These are phyloP conservation scores for Drosophila eugracilis DNA, from an alignment of 1,140 invertebrate species.

Conservation along the genomic window DNA sequence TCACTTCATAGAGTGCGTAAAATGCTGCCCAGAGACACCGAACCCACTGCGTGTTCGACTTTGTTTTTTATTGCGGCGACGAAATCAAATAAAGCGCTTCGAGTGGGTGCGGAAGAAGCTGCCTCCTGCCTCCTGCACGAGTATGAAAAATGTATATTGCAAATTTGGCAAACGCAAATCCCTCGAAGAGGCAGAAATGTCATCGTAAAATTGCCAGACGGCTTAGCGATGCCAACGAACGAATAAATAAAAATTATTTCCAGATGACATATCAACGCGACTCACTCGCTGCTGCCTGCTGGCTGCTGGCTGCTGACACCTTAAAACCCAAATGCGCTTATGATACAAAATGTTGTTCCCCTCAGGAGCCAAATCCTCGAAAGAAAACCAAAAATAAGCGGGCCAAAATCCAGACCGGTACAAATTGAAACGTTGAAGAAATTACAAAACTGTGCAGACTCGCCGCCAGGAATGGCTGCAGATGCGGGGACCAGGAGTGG, in stretches of 20 bases:
- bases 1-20: constrained; percentile 47
- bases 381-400: constrained; percentile 50
- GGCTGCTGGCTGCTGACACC: constrained; percentile 71
- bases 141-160: constrained; percentile 78
- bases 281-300: constrained; percentile 53
- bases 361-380: constrained; percentile 21
- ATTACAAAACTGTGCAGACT: constrained; percentile 59
- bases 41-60: constrained; percentile 25
- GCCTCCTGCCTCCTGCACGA: constrained; percentile 11
- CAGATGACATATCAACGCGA: constrained; percentile 81
- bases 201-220: constrained; percentile 82
- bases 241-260: constrained; percentile 83
- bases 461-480: background rate
- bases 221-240: constrained; percentile 63
- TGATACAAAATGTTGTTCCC: constrained; percentile 75
- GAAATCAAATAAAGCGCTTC: constrained; percentile 80
- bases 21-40: constrained; percentile 22
- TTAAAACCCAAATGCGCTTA: constrained; percentile 83
- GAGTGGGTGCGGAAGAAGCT: constrained; percentile 31
- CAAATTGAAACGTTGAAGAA: constrained; percentile 77
- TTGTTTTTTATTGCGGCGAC: constrained; percentile 75
- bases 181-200: constrained; percentile 76
- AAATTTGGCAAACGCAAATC: constrained; percentile 64
- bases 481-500: background rate
- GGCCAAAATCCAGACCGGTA: constrained; percentile 61